These are phyloP conservation scores for Andrena fulva DNA, from an alignment of 2,888 invertebrate genomes.

Conservation along the genomic window DNA sequence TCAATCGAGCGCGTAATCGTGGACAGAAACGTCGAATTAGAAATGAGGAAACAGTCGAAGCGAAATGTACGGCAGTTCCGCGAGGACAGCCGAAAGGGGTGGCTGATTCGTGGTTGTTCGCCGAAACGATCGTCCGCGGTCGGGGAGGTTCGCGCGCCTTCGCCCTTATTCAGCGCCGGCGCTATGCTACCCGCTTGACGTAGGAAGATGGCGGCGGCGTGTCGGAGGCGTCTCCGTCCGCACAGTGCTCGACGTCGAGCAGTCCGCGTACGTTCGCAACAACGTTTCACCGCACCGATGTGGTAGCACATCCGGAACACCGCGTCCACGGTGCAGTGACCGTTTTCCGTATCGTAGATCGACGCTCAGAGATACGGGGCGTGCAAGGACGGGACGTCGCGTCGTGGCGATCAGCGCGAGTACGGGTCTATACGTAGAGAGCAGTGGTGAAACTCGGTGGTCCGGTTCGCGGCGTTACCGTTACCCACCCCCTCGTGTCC, in stretches of 20 bases:
- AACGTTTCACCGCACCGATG: slow-evolving; percentile 68
- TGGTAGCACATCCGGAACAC: slow-evolving; percentile 53
- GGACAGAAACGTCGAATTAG: slow-evolving; percentile 47
- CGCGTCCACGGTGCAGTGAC: slow-evolving; percentile 49
- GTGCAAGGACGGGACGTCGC: slow-evolving; percentile 38
- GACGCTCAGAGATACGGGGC: slow-evolving; percentile 32
- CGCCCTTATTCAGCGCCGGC: slow-evolving; percentile 75
- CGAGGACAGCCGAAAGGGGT: slow-evolving; percentile 46
- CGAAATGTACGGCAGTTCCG: slow-evolving; percentile 52
- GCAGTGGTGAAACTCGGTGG: slow-evolving; percentile 40
- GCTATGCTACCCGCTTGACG: slow-evolving; percentile 77
- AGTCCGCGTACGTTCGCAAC: slow-evolving; percentile 81
- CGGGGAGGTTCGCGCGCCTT: slow-evolving; percentile 49
- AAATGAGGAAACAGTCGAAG: slow-evolving; percentile 48
- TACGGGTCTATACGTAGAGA: slow-evolving; percentile 30
- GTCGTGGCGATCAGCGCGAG: slow-evolving; percentile 45
- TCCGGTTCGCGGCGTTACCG: slow-evolving; percentile 54
- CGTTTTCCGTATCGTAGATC: slow-evolving; percentile 38
- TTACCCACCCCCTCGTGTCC: slow-evolving; percentile 9
- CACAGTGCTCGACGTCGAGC: slow-evolving; percentile 83
- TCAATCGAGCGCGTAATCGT: slow-evolving; percentile 41
- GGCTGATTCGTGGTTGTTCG: slow-evolving; percentile 59
- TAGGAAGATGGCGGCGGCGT: slow-evolving; percentile 83
- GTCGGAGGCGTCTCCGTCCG: slow-evolving; percentile 84
- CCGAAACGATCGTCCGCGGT: slow-evolving; percentile 57